Conservation (phyloP, 1,140 invertebrate genomes). For the Heliconius hermathena region DNA sequence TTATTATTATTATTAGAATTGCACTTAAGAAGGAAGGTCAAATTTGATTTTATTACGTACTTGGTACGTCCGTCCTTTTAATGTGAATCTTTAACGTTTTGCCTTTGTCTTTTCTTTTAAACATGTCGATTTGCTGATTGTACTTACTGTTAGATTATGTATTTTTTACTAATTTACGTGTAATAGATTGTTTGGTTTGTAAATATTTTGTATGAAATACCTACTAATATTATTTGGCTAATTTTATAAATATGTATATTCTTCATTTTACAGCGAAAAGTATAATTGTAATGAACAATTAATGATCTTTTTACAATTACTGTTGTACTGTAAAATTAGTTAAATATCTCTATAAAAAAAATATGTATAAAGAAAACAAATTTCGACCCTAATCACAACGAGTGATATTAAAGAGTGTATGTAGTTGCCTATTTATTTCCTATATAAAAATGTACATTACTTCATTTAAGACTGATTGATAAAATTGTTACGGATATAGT, state of each 20-base stretch:
- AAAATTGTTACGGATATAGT: conserved; percentile 18
- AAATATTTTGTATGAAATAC: not conserved
- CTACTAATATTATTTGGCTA: not conserved
- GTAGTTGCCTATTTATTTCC: conserved; percentile 13
- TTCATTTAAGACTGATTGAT: conserved; percentile 42
- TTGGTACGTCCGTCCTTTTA: not conserved
- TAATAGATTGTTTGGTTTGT: conserved; percentile 2
- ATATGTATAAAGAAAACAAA: not conserved
- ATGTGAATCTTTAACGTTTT: not conserved
- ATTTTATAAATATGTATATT: not conserved
- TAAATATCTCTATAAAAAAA: not conserved
- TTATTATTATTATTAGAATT: no score
- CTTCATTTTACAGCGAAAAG: no score
- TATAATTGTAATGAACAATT: not conserved
- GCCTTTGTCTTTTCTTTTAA: not conserved
- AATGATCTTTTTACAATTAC: not conserved
- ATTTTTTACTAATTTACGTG: not conserved
- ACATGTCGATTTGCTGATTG: not conserved
- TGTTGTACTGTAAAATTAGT: not conserved
- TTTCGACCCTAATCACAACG: not conserved
- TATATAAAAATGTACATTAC: conserved; percentile 22
- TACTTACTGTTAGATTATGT: conserved; percentile 2
- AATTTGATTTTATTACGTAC: conserved; percentile 4
- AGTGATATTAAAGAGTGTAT: not conserved
- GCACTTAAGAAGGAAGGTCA: not conserved